Conservation (phyloP, 2,113 vertebrate genomes). For the Ictalurus punctatus region DNA sequence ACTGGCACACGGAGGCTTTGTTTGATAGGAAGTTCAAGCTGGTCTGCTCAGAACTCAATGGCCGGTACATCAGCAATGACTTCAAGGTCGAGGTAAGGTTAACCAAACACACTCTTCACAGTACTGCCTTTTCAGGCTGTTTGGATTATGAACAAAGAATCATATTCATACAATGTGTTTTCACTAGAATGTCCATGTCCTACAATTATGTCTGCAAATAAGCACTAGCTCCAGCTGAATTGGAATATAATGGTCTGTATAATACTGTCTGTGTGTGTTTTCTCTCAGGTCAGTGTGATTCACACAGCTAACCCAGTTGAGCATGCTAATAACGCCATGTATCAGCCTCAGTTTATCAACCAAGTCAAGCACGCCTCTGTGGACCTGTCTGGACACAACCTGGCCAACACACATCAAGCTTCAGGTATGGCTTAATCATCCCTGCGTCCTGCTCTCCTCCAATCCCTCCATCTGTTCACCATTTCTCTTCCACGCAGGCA, state of each 20-base stretch:
- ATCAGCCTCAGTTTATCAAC: constrained; percentile 91
- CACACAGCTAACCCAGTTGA: constrained; percentile 88
- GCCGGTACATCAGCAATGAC: constrained; percentile 95
- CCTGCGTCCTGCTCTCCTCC: not conserved
- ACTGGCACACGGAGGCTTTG: constrained; percentile 86
- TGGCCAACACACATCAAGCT: constrained; percentile 87
- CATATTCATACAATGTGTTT: not conserved
- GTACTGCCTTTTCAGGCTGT: not conserved
- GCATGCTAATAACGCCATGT: constrained; percentile 86
- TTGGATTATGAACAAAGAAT: not conserved
- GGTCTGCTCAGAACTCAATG: constrained; percentile 93
- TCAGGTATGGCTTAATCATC: constrained; percentile 77
- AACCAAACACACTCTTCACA: not conserved
- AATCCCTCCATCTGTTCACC: constrained; percentile 39
- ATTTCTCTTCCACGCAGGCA: constrained; percentile 8
- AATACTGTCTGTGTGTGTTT: not conserved
- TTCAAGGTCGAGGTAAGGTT: constrained; percentile 91
- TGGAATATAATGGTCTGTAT: not conserved
- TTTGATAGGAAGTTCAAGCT: constrained; percentile 96
- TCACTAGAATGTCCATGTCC: not conserved
- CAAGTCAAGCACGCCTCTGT: constrained; percentile 89
- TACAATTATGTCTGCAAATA: not conserved
- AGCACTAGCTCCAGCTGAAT: not conserved
- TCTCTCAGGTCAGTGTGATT: constrained; percentile 89
- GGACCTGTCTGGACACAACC: constrained; percentile 93